Percentiles rank a stretch among this genome's conserved stretches.
Evolutionary conservation across 2,888 invertebrate species (phyloP).

Genomic region (Conistra vaccinii): DNA sequence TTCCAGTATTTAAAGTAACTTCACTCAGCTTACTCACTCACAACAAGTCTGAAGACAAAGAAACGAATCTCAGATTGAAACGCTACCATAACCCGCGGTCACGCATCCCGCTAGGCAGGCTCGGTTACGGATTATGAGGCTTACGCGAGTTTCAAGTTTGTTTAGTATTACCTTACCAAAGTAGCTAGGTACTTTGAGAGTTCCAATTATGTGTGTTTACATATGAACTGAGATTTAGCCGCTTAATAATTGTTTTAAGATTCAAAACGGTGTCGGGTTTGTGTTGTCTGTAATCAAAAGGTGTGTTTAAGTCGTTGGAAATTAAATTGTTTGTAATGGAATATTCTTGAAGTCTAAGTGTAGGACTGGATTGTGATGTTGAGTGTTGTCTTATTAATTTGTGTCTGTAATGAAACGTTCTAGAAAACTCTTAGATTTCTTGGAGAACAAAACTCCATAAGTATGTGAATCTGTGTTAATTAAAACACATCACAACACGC

Average conservation of each 20-base stretch:
- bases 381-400: constrained; percentile 14
- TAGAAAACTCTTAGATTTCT: background rate
- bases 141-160: constrained; percentile 61
- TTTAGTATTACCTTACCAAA: constrained; percentile 55
- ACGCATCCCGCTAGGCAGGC: constrained; percentile 9
- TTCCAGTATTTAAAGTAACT: background rate
- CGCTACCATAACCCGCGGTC: constrained; percentile 31
- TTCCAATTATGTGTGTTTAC: constrained; percentile 51
- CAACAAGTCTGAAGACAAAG: constrained; percentile 19
- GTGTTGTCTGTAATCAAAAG: background rate
- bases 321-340: constrained; percentile 17
- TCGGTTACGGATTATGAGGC: constrained; percentile 49
- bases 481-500: background rate
- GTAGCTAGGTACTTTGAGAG: constrained; percentile 31
- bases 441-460: background rate
- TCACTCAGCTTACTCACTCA: background rate
- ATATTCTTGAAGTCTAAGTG: constrained; percentile 36
- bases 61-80: constrained; percentile 39
- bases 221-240: constrained; percentile 20
- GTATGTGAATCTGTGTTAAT: background rate
- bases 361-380: background rate
- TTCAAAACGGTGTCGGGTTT: constrained; percentile 17
- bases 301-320: background rate
- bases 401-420: background rate
- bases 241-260: constrained; percentile 43